Percentiles rank a stretch among this genome's conserved stretches.
Evolutionary conservation across 2,113 vertebrate species (phyloP).

Genomic region (Rattus norvegicus): GRCr8 NC_086020.1:248889001-248889500

Average conservation of each 20-base stretch:
- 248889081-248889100: slow-evolving; percentile 24
- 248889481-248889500: slow-evolving; percentile 68
- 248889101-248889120: slow-evolving; percentile 1
- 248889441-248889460: slow-evolving; percentile 75
- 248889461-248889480: slow-evolving; percentile 76
- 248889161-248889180: background rate
- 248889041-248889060: slow-evolving; percentile 23
- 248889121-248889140: background rate
- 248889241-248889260: background rate
- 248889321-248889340: slow-evolving; percentile 45
- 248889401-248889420: slow-evolving; percentile 69
- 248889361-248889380: slow-evolving; percentile 23
- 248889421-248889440: slow-evolving; percentile 69
- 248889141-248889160: background rate
- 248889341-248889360: slow-evolving; percentile 46
- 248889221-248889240: background rate
- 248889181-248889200: background rate
- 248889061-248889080: background rate
- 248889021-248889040: slow-evolving; percentile 38
- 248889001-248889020: slow-evolving; percentile 23
- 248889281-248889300: background rate
- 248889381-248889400: slow-evolving; percentile 63
- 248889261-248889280: background rate
- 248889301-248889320: background rate
- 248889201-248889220: no score